Evolutionary conservation across 2,797 vertebrate genomes (phyloP), one percentile per base, ranked within the genome.

Genomic region (Thamnophis elegans): DNA sequence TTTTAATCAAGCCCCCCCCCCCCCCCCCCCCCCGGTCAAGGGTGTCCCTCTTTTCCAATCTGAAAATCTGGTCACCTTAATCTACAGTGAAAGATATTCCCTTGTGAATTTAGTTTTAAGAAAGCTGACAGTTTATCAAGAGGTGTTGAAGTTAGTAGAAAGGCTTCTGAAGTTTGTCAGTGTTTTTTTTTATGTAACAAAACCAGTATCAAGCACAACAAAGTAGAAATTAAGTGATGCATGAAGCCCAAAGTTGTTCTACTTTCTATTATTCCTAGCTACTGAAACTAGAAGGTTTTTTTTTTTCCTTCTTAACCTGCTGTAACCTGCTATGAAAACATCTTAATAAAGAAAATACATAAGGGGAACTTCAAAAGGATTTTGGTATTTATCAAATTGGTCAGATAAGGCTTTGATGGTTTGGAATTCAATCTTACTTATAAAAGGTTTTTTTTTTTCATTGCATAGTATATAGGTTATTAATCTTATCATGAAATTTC

Each of bases 41-140:
- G n/a, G n/a, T n/a, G n/a, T n/a, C n/a, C n/a, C n/a, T n/a, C n/a
- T n/a, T n/a, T n/a, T n/a, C n/a, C n/a, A n/a, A n/a, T n/a, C n/a
- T n/a, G n/a, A n/a, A n/a, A n/a, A n/a, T n/a, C n/a, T n/a, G n/a
- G n/a, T n/a, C n/a, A n/a, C n/a, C n/a, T n/a, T n/a, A n/a, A n/a
- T 82, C 42, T 54, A 58, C 10, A 92, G 87, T 62, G 87, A 78
- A 89, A 92, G 53, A 92, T 89, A 92, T 85, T 85, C 87, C 42
- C 20, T 36, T 92, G 65, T 92, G 87, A 88, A 89, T 53, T 56
- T 82, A 59, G 65, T 88, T 88, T 56, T 82, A 92, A 32, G 47
- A 51, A 89, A 85, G 13, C 47, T 89, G 68, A 89, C 42, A 92
- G 87, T 51, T 92, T 55, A 88, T 92, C 32, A 59, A 58, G 26